Evolutionary conservation across 1,140 invertebrate genomes (phyloP).

Genomic region (Drosophila neocordata): DNA sequence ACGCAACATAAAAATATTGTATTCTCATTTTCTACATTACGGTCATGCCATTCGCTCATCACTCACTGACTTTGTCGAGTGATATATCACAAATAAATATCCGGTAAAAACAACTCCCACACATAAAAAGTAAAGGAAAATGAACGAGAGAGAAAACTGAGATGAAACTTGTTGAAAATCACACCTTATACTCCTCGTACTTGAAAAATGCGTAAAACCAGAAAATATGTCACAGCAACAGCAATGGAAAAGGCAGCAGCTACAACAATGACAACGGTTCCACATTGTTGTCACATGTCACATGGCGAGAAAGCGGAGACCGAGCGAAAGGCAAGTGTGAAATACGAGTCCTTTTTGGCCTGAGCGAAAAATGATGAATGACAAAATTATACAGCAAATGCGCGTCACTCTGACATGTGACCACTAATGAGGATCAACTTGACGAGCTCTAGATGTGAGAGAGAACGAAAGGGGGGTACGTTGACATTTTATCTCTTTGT

Average conservation of each 20-base stretch:
- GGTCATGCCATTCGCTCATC: conserved; percentile 4
- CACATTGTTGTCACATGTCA: conserved; percentile 80
- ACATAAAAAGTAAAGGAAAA: conserved; percentile 32
- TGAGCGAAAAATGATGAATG: conserved; percentile 79
- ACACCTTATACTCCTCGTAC: conserved; percentile 49
- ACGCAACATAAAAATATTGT: not conserved
- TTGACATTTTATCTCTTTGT: conserved; percentile 16
- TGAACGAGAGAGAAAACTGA: conserved; percentile 33
- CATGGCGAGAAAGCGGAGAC: conserved; percentile 24
- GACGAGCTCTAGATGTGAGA: conserved; percentile 31
- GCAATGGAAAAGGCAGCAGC: conserved; percentile 21
- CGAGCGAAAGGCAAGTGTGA: conserved; percentile 36
- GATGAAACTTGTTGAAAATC: conserved; percentile 71
- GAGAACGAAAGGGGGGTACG: conserved; percentile 6
- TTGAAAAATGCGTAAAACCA: conserved; percentile 30
- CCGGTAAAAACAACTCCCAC: conserved; percentile 31
- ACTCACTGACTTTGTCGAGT: conserved; percentile 25
- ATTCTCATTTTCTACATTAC: conserved; percentile 5
- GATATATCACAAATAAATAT: conserved; percentile 59
- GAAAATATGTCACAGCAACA: conserved; percentile 58
- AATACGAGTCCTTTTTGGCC: conserved; percentile 77
- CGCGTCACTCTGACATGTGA: conserved; percentile 72
- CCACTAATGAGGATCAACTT: conserved; percentile 79
- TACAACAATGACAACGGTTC: conserved; percentile 70
- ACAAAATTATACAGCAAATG: conserved; percentile 80